Evolutionary conservation across 2,797 vertebrate species (phyloP), one percentile per base, ranked within the genome.

Genomic region (Mustela erminea): DNA sequence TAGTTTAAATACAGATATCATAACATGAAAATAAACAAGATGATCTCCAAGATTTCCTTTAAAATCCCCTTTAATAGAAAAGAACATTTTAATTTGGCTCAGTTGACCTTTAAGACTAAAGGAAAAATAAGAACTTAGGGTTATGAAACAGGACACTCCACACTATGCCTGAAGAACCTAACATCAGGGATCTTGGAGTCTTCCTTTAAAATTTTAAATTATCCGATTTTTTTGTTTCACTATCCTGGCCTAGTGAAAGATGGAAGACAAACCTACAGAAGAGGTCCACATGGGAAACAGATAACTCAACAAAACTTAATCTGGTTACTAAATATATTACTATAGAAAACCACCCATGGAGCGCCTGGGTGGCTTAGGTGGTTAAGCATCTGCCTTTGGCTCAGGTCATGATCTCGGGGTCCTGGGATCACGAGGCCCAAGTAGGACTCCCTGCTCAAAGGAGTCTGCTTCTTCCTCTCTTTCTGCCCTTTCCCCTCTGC

Each of bases 251-350:
- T 93, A 62, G 10, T 88, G 17, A 91, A 88, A 94, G 25, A 54
- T 11, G 35, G 35, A 35, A 70, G 27, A 82, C 1, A 66, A 77
- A 92, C 17, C 54, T 29, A 64, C 32, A 18, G 9, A 89, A 18
- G 15, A 84, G 64, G 23, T 94, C 38, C 54, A 93, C 21, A 70
- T 32, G 5, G 52, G 17, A 54, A 54, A 87, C 15, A 60, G 10
- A 54, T 18, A 17, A 52, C 49, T 52, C 96, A 95, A 87, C 15
- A 74, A 97, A 94, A 92, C 3, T 77, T 84, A 87, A 96, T 56
- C 85, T 84, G 94, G 35, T 80, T 66, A 41, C 49, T 86, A 91
- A 87, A 85, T 5, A 38, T n/a, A 84, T 84, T 52, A 70, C 81
- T 56, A 86, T 0, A 87, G 43, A 72, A 94, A 88, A 74, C 41